Conservation (phyloP, 2,797 vertebrate species). For the Macropodus opercularis region DNA sequence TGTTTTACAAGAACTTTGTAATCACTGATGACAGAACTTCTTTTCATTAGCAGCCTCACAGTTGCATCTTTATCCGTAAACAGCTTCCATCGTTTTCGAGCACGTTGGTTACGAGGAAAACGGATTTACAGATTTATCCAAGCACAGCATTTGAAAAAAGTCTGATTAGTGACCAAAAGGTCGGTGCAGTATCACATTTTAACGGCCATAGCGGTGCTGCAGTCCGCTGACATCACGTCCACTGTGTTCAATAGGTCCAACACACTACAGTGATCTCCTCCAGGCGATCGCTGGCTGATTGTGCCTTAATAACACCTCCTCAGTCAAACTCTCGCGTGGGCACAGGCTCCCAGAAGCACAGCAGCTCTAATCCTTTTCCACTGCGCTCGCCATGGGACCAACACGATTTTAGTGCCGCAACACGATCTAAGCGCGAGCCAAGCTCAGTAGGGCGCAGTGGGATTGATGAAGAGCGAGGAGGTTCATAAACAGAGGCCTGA, state of each 20-base stretch:
- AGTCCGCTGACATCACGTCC: not conserved
- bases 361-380: constrained; percentile 16
- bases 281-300: not conserved
- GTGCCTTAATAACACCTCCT: constrained; percentile 26
- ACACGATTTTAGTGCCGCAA: constrained; percentile 24
- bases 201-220: not conserved
- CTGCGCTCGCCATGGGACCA: constrained; percentile 16
- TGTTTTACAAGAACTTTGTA: not conserved
- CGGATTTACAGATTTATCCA: not conserved
- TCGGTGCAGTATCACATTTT: no score
- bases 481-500: constrained; percentile 44
- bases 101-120: not conserved
- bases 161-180: no score
- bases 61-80: no score
- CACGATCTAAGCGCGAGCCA: not conserved
- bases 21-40: not conserved
- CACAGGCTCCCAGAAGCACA: not conserved
- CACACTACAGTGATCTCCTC: no score
- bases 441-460: constrained; percentile 13
- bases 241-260: not conserved
- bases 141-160: not conserved
- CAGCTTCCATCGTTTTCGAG: no score
- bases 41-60: not conserved
- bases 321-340: not conserved
- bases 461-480: constrained; percentile 34